phyloP scores from a whole-genome alignment of 1,140 invertebrate species.

The Pseudomyrmex dendroicus region DNA sequence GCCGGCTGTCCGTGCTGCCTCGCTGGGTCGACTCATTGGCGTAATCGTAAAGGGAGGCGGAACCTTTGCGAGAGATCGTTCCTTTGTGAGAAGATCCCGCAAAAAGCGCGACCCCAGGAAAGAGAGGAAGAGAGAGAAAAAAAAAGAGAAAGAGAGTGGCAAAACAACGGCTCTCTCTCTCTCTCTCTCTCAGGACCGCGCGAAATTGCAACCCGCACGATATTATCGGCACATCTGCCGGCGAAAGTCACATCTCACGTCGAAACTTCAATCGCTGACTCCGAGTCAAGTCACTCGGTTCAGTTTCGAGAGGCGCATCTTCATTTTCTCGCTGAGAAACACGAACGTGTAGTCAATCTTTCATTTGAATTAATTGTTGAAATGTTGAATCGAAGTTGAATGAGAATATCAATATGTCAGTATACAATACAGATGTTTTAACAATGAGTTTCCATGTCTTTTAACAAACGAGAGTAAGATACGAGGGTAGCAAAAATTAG shows the following conservation, averaged over 20 bases:
- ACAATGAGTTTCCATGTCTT: not conserved
- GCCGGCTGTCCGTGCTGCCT: conserved; percentile 69
- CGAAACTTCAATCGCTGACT: conserved; percentile 7
- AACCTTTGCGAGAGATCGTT: conserved; percentile 18
- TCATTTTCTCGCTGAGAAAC: not conserved
- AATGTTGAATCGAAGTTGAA: too few species aligned
- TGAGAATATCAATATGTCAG: too few species aligned
- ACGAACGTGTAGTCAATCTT: not conserved
- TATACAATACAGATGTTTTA: not conserved
- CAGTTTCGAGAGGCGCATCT: not conserved
- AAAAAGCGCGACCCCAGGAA: conserved; percentile 32
- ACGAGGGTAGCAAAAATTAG: not conserved
- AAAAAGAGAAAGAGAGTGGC: too few species aligned
- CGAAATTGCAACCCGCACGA: conserved; percentile 30
- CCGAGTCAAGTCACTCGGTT: not conserved
- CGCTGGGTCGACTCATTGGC: conserved; percentile 69
- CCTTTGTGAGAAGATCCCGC: conserved; percentile 44
- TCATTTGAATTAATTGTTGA: not conserved
- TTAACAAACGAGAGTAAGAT: not conserved
- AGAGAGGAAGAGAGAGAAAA: not conserved
- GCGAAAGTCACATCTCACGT: conserved; percentile 48
- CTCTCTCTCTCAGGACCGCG: not conserved
- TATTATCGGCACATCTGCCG: conserved; percentile 47
- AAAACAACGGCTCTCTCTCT: too few species aligned
- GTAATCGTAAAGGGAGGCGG: conserved; percentile 62